Conservation (phyloP, 2,113 vertebrate species). For the Oryzias curvinotus region DNA sequence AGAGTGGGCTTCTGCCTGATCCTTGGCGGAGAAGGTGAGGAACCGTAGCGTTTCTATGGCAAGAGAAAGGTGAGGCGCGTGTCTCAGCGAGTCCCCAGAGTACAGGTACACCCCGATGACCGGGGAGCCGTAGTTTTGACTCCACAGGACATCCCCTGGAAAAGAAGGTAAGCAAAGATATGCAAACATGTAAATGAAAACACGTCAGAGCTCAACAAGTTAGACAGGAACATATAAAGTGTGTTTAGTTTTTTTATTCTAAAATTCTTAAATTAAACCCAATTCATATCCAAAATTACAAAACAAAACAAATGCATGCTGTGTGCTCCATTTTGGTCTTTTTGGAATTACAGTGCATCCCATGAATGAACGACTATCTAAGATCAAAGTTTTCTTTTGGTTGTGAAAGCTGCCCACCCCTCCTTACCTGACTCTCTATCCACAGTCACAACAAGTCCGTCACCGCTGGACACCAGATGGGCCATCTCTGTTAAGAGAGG, state of each 20-base stretch:
- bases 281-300: too few species aligned
- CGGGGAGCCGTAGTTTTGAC: slow-evolving; percentile 89
- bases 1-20: slow-evolving; percentile 72
- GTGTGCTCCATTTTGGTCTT: too few species aligned
- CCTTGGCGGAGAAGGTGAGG: slow-evolving; percentile 84
- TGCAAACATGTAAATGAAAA: background rate
- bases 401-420: slow-evolving; percentile 30
- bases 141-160: slow-evolving; percentile 87
- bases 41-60: slow-evolving; percentile 93
- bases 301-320: too few species aligned
- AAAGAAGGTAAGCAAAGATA: background rate
- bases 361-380: background rate
- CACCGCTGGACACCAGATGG: slow-evolving; percentile 89
- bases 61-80: slow-evolving; percentile 87
- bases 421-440: slow-evolving; percentile 81
- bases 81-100: slow-evolving; percentile 87
- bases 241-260: too few species aligned
- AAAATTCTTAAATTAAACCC: too few species aligned
- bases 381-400: background rate
- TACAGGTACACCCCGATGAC: slow-evolving; percentile 90
- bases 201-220: too few species aligned
- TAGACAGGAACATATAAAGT: too few species aligned
- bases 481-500: slow-evolving; percentile 82
- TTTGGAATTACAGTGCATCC: too few species aligned
- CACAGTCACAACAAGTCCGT: slow-evolving; percentile 90